These are phyloP conservation scores for Temnothorax longispinosus DNA, from an alignment of 1,140 invertebrate genomes.

Conservation along the genomic window DNA sequence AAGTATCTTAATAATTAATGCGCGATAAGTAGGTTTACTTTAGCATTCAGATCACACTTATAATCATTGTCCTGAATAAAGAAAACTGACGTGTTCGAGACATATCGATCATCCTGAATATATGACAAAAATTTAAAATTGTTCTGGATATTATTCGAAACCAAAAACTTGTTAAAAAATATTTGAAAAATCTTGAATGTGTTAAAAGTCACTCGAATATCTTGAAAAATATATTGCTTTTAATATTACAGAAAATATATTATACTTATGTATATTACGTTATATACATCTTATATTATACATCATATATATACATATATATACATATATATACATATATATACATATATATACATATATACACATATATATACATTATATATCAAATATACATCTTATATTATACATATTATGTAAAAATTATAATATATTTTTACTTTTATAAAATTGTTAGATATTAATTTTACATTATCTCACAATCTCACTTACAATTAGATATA, in stretches of 20 bases:
- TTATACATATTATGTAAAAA: background rate
- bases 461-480: background rate
- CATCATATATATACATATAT: too few relatives aligned
- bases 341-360: background rate
- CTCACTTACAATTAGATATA: background rate
- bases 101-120: background rate
- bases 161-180: background rate
- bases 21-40: background rate
- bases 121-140: background rate
- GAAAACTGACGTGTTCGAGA: background rate
- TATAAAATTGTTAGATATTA: background rate
- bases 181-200: constrained; percentile 12
- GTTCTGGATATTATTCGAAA: background rate
- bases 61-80: background rate
- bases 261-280: background rate
- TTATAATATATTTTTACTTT: constrained; percentile 13
- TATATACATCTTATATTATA: too few relatives aligned
- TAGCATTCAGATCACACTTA: background rate
- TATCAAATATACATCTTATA: too few relatives aligned
- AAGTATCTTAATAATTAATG: constrained; percentile 13
- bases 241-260: background rate
- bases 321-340: background rate
- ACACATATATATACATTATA: background rate
- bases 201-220: background rate
- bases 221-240: background rate